Base-by-base conservation (phyloP, 2,888 invertebrate genomes). In the Drosophila lacicola region DNA sequence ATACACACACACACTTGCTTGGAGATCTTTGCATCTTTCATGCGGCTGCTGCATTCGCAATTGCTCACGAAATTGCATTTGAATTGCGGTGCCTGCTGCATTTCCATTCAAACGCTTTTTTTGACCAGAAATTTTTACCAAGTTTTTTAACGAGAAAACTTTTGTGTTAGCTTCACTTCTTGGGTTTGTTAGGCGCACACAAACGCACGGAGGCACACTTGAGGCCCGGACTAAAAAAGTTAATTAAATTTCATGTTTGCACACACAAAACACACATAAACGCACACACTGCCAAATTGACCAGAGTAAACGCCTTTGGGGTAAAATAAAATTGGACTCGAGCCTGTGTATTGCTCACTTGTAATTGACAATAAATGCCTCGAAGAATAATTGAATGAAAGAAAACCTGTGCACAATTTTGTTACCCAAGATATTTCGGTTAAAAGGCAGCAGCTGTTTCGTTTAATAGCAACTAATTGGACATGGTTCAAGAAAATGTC, bases 81-180 rank as follows among this genome's bases (percentile, higher is more conserved):
- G 81, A 81, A 85, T 82, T 88, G 77, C 76, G 82, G 80, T 78
- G 82, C 76, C 62, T 73, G 66, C 62, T 73, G 61, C 58, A 74
- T 71, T 73, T 70, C 71, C 78, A 85, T 80, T 79, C 69, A 75
- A 81, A 72, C 72, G 65, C 80, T 76, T 70, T 54, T 70, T 70
- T 56, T 74, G 78, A 70, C 75, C 76, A 78, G 78, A 64, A 76
- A 75, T 76, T 72, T 68, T 61, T 72, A 53, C 13, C 69, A 83
- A 86, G 73, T 86, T 80, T 88, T 88, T 85, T 86, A 90, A 90
- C 86, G 90, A 89, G 90, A 90, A 89, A 89, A 89, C 78, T 88
- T 90, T 83, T 82, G 64, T 74, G 54, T 67, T 55, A 49, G 61
- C 58, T 65, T 19, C 51, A 33, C 61, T 70, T 63, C 36, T 56